Percentiles rank a stretch among this genome's conserved stretches.
Conservation (phyloP, 1,140 invertebrate genomes). For the Micrasema longulum region DNA sequence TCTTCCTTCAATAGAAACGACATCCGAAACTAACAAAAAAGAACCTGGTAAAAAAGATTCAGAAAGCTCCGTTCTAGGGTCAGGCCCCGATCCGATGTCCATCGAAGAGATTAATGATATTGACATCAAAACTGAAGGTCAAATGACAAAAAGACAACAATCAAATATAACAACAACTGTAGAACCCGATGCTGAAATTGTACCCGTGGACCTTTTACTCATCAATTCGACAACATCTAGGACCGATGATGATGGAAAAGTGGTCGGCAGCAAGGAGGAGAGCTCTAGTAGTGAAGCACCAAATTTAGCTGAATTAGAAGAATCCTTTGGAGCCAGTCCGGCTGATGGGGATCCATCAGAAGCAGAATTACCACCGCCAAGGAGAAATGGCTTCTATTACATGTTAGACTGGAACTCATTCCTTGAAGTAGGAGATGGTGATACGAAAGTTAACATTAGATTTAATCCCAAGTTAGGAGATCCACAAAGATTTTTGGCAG, state of each 20-base stretch:
- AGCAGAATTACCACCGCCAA: constrained; percentile 71
- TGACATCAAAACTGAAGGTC: constrained; percentile 50
- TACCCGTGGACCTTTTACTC: constrained; percentile 6
- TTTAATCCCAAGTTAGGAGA: constrained; percentile 85
- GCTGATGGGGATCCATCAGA: constrained; percentile 68
- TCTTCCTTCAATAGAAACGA: neutral
- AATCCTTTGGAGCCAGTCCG: constrained; percentile 78
- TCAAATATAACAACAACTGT: constrained; percentile 36
- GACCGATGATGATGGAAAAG: constrained; percentile 53
- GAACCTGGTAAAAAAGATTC: neutral
- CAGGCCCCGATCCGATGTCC: constrained; percentile 45
- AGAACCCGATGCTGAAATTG: neutral
- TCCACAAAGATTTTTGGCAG: constrained; percentile 78
- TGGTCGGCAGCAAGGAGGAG: neutral
- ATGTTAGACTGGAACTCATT: constrained; percentile 88
- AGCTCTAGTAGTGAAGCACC: constrained; percentile 57
- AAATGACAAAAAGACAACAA: constrained; percentile 57
- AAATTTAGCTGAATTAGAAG: constrained; percentile 76
- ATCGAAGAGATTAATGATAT: constrained; percentile 31
- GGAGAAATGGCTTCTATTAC: constrained; percentile 83
- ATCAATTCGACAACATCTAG: constrained; percentile 53
- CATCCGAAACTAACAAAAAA: neutral
- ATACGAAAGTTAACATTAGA: constrained; percentile 79
- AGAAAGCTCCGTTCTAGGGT: constrained; percentile 1
- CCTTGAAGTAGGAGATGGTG: constrained; percentile 83